Percentiles rank a stretch among this genome's conserved stretches.
Evolutionary conservation across 1,140 invertebrate genomes (phyloP).

Genomic region (Drosophila truncata): DNA sequence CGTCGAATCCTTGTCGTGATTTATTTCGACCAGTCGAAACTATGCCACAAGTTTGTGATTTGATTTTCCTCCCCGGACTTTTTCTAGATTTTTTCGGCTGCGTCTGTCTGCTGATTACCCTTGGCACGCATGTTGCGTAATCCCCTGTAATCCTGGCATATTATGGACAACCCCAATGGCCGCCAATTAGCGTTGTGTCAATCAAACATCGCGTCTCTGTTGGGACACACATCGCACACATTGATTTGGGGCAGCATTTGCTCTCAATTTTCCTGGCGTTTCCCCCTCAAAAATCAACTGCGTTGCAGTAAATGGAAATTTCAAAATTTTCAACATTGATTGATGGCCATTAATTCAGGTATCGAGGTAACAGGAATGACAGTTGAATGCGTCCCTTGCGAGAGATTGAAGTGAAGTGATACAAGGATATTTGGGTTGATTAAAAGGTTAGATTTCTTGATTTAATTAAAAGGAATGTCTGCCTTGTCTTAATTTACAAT

Average conservation of each 20-base stretch:
- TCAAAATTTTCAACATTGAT: constrained; percentile 31
- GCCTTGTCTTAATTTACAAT: accelerated
- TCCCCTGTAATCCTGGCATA: constrained; percentile 38
- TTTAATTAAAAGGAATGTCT: not conserved
- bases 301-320: constrained; percentile 24
- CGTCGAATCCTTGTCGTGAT: constrained; percentile 54
- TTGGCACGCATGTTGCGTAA: constrained; percentile 24
- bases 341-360: constrained; percentile 37
- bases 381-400: not conserved
- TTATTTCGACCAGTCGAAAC: constrained; percentile 63
- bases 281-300: not conserved
- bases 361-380: not conserved
- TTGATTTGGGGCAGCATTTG: constrained; percentile 36
- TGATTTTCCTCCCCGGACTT: constrained; percentile 22
- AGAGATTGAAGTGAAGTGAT: not conserved
- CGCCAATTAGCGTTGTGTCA: constrained; percentile 58
- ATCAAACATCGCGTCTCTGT: constrained; percentile 35
- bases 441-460: not conserved
- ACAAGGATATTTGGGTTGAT: not conserved
- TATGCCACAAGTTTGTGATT: constrained; percentile 46
- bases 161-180: constrained; percentile 41
- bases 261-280: constrained; percentile 15
- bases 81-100: not conserved
- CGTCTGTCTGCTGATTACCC: constrained; percentile 13
- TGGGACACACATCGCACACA: constrained; percentile 20